Evolutionary conservation across 2,888 invertebrate species (phyloP).

Genomic region (Troglohyphantes excavatus): DNA sequence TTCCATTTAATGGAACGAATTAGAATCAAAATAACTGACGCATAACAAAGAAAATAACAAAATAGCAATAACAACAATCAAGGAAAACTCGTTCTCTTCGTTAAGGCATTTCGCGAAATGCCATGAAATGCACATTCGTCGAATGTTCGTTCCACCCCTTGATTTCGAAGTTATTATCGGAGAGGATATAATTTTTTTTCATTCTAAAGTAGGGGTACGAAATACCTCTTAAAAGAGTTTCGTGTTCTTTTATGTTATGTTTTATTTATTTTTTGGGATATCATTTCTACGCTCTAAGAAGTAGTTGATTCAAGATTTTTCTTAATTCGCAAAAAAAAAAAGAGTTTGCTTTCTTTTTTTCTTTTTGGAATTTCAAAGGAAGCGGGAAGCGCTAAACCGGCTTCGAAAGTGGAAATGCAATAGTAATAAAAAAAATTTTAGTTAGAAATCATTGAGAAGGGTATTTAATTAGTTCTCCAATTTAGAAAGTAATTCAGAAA

Average conservation of each 20-base stretch:
- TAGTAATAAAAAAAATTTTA: not conserved
- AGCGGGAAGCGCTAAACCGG: conserved; percentile 22
- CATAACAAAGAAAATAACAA: conserved; percentile 37
- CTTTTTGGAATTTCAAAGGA: conserved; percentile 27
- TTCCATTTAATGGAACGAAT: conserved; percentile 23
- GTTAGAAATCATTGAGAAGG: too few relatives aligned
- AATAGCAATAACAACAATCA: conserved; percentile 19
- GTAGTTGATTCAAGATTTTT: conserved; percentile 33
- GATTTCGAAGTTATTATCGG: conserved; percentile 53
- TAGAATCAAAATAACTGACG: conserved; percentile 26
- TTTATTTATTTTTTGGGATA: conserved; percentile 21
- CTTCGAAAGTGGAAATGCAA: conserved; percentile 19
- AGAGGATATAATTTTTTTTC: too few relatives aligned
- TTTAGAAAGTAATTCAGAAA: too few relatives aligned
- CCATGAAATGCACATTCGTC: conserved; percentile 40
- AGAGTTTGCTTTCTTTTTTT: conserved; percentile 3
- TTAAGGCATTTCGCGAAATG: conserved; percentile 27
- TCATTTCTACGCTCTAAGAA: conserved; percentile 42
- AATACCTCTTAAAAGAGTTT: conserved; percentile 12
- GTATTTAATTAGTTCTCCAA: too few relatives aligned
- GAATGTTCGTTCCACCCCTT: conserved; percentile 36
- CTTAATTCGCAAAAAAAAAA: conserved; percentile 34
- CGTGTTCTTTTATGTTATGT: too few relatives aligned
- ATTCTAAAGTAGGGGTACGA: conserved; percentile 13
- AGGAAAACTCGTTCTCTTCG: too few relatives aligned